A percentile compares a stretch with the other conserved stretches of the same genome.
Evolutionary conservation across 2,888 invertebrate species (phyloP).

Genomic region (Acrobasis repandana): DNA sequence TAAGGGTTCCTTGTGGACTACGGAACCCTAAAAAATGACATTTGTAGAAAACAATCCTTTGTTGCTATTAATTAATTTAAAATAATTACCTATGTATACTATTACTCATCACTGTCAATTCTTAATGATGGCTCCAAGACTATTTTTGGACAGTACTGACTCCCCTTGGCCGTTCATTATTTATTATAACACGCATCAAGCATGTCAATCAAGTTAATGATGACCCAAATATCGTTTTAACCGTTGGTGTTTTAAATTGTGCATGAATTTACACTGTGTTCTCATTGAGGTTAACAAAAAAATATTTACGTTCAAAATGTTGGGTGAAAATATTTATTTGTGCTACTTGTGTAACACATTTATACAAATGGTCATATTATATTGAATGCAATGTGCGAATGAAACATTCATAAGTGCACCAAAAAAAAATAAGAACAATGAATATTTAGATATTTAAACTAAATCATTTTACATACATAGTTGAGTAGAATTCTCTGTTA

Average conservation of each 20-base stretch:
- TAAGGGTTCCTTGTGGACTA: too few species aligned
- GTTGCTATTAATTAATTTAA: background rate
- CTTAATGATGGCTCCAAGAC: slow-evolving; percentile 4
- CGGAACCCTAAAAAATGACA: too few species aligned
- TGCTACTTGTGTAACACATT: background rate
- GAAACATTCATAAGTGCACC: background rate
- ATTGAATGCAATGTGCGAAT: background rate
- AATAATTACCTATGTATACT: slow-evolving; percentile 9
- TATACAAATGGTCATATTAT: background rate
- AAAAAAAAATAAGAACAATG: too few species aligned
- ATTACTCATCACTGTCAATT: slow-evolving; percentile 20
- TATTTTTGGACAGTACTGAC: slow-evolving; percentile 20
- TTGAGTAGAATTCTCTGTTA: too few species aligned
- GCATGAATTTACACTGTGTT: slow-evolving; percentile 10
- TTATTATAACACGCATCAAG: slow-evolving; percentile 22
- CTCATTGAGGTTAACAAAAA: slow-evolving; percentile 8
- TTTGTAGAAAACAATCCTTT: background rate
- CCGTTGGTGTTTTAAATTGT: slow-evolving; percentile 17
- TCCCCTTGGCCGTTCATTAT: slow-evolving; percentile 22
- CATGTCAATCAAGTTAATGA: slow-evolving; percentile 22
- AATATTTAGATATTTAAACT: too few species aligned
- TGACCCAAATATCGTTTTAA: slow-evolving; percentile 23
- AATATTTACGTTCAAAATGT: slow-evolving; percentile 12
- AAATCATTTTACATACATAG: too few species aligned
- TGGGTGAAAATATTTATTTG: slow-evolving; percentile 8